A percentile compares a stretch with the other conserved stretches of the same genome.
Conservation (phyloP, 2,888 invertebrate species). For the Xanthostigma xanthostigma region DNA sequence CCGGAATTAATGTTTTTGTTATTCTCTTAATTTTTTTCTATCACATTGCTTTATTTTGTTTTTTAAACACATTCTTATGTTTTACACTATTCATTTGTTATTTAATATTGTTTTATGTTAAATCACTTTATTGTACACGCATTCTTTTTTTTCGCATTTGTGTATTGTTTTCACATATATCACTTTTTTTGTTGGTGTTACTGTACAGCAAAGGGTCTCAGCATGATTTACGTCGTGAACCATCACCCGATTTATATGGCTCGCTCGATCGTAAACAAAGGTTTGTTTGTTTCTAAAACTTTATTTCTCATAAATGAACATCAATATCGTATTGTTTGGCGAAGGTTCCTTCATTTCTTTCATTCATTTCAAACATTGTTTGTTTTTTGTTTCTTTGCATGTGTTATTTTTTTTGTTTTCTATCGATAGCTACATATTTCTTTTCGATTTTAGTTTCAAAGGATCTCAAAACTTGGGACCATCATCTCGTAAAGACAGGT, state of each 20-base stretch:
- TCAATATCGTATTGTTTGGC: conserved; percentile 10
- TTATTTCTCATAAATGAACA: conserved; percentile 10
- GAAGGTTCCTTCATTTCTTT: conserved; percentile 7
- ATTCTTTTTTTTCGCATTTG: conserved; percentile 14
- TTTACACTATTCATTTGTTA: no score
- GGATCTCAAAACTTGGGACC: conserved; percentile 43
- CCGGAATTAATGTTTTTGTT: no score
- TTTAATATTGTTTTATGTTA: no score
- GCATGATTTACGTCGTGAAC: conserved; percentile 55
- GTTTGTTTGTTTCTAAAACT: conserved; percentile 33
- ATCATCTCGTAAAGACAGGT: conserved; percentile 30
- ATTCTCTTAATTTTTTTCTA: no score
- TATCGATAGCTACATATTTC: conserved; percentile 14
- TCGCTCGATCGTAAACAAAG: conserved; percentile 56
- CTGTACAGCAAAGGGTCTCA: conserved; percentile 51
- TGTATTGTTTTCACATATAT: conserved; percentile 16
- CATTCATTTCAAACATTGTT: conserved; percentile 10
- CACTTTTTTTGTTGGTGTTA: conserved; percentile 5
- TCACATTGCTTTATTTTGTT: no score
- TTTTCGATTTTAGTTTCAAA: conserved; percentile 37
- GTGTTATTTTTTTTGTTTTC: conserved; percentile 8
- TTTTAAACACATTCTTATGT: no score
- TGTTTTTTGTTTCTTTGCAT: conserved; percentile 12
- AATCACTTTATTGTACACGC: conserved; percentile 10
- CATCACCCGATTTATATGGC: conserved; percentile 57